These are phyloP conservation scores for Cancer borealis DNA, from an alignment of 2,888 invertebrate species.

Conservation along the genomic window DNA sequence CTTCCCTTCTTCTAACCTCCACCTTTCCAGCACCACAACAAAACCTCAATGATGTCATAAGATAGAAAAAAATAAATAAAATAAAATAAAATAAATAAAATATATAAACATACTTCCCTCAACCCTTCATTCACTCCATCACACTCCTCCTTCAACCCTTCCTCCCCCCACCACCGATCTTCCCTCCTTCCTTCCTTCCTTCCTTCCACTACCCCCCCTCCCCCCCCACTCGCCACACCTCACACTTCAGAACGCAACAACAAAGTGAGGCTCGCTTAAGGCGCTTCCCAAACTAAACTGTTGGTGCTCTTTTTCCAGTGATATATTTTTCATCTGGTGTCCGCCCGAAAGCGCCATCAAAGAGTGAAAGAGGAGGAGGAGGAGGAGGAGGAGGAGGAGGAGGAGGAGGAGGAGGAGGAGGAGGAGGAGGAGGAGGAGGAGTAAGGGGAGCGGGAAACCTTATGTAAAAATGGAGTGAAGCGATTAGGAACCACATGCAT, in stretches of 20 bases:
- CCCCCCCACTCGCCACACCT: slow-evolving; percentile 7
- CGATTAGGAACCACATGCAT: slow-evolving; percentile 71
- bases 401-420: neutral
- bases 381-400: slow-evolving; percentile 24
- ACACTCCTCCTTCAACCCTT: too few relatives aligned
- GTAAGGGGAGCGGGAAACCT: slow-evolving; percentile 53
- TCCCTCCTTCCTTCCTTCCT: neutral
- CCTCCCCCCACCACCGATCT: neutral
- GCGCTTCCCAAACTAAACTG: slow-evolving; percentile 57
- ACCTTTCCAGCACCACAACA: too few relatives aligned
- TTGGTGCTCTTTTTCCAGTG: slow-evolving; percentile 53
- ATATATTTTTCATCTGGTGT: slow-evolving; percentile 53
- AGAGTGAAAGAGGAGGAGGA: slow-evolving; percentile 30
- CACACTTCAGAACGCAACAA: slow-evolving; percentile 46
- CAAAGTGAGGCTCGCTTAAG: slow-evolving; percentile 54
- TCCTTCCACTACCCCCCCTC: neutral
- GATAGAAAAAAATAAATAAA: too few relatives aligned
- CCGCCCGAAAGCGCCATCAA: slow-evolving; percentile 64
- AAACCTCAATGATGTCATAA: too few relatives aligned
- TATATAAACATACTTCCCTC: too few relatives aligned
- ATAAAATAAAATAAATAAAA: too few relatives aligned
- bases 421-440: neutral
- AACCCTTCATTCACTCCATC: too few relatives aligned
- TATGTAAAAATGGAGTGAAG: slow-evolving; percentile 74
- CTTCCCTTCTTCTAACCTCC: neutral